These are phyloP conservation scores for Labia minor DNA, from an alignment of 2,888 invertebrate genomes.

Conservation along the genomic window DNA sequence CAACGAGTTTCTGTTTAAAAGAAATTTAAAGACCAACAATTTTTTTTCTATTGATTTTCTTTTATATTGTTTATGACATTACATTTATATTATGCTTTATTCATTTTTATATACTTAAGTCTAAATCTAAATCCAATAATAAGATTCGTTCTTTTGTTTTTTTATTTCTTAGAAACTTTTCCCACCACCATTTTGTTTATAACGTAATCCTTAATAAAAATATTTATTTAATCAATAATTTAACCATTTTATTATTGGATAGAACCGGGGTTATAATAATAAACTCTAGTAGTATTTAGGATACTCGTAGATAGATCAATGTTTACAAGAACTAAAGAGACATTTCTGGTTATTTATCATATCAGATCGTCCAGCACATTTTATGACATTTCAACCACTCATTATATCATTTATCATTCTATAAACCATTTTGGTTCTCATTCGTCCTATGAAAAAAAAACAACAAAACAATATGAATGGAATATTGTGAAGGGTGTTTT, in stretches of 20 bases:
- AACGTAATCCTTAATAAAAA: neutral
- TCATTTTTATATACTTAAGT: neutral
- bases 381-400: neutral
- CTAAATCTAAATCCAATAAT: neutral
- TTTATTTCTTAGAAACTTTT: neutral
- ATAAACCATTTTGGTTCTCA: neutral
- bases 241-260: neutral
- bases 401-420: neutral
- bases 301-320: no score
- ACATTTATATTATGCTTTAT: neutral
- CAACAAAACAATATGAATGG: no score
- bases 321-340: neutral
- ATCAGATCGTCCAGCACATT: neutral
- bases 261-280: no score
- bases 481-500: no score
- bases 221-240: neutral
- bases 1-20: neutral
- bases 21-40: neutral
- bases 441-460: no score
- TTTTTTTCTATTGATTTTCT: neutral
- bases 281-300: no score
- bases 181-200: neutral
- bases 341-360: neutral
- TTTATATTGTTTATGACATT: neutral
- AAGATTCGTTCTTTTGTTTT: neutral